Evolutionary conservation across 2,113 vertebrate genomes (phyloP), one percentile per base, ranked within the genome.

Genomic region (Gymnarchus niloticus): DNA sequence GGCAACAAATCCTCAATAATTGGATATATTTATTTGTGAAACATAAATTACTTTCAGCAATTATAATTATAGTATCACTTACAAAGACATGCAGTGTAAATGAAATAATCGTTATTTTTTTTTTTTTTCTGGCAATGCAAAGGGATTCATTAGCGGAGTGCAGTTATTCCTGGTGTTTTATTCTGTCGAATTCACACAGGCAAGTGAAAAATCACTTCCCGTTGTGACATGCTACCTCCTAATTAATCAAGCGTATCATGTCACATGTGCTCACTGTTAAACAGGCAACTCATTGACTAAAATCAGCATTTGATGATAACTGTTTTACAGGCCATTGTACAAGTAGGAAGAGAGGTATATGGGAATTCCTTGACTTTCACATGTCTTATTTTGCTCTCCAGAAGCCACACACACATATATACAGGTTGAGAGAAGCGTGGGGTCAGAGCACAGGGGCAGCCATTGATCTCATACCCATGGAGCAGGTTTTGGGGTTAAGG

Each of bases 21-120:
- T 82, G n/a, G 21, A 54, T 52, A 51, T 54, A 82, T 56, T 82
- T 52, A 54, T 82, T 82, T 82, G n/a, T 56, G 80, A 54, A 82
- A 56, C 44, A n/a, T 56, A 82, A 82, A 82, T 82, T 82, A 54
- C 49, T 56, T 54, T 54, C 48, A 5, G 51, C n/a, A 54, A 56
- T 82, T 82, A 54, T 54, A 33, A 37, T 82, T 76, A 76, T 76
- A 19, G 6, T 54, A 82, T 54, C n/a, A 54, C 12, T 54, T 82
- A 4, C 80, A 54, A 25, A 54, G 80, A 82, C 56, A 82, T 28
- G 48, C 80, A 52, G 49, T 54, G 51, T 33, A 82, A 51, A 82
- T 33, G 80, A 28, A n/a, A 82, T 82, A 52, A 82, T 82, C 37
- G 51, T 41, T 81, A 23, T 21, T 17, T 81, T 81, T 49, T 25